A percentile compares a stretch with the other conserved stretches of the same genome.
These are phyloP conservation scores for Pteropus alecto DNA, from an alignment of 2,113 vertebrate species.

Conservation along the genomic window DNA sequence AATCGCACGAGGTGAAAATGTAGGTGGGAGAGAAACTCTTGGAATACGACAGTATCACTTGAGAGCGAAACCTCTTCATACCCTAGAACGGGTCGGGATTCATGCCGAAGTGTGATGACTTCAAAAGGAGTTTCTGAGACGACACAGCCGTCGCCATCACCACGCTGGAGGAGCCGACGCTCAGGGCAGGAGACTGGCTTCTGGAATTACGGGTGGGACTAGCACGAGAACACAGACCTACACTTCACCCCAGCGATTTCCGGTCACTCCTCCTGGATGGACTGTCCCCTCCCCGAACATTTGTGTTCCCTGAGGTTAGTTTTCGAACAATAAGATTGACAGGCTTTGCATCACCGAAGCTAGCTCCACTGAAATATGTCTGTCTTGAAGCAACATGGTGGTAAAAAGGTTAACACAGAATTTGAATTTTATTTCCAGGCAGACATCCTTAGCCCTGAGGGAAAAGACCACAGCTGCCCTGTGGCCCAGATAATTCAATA, in stretches of 20 bases:
- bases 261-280: not conserved
- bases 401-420: conserved; percentile 66
- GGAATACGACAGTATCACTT: not conserved
- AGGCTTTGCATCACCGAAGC: not conserved
- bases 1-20: not conserved
- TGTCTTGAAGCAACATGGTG: conserved; percentile 51
- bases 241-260: not conserved
- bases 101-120: not conserved
- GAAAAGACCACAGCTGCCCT: conserved; percentile 64
- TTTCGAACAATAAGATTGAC: conserved; percentile 39
- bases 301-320: not conserved
- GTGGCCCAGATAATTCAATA: conserved; percentile 73
- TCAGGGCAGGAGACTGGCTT: not conserved
- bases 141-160: not conserved
- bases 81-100: not conserved
- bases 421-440: conserved; percentile 66
- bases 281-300: not conserved
- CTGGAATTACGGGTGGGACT: not conserved
- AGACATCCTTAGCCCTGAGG: conserved; percentile 62
- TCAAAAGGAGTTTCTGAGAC: not conserved
- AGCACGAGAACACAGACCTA: not conserved
- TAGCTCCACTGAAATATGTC: conserved; percentile 15
- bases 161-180: not conserved
- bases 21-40: not conserved
- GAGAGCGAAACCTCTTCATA: not conserved